Base-by-base conservation (phyloP, 1,140 invertebrate genomes). In the Pentalonia nigronervosa region DNA sequence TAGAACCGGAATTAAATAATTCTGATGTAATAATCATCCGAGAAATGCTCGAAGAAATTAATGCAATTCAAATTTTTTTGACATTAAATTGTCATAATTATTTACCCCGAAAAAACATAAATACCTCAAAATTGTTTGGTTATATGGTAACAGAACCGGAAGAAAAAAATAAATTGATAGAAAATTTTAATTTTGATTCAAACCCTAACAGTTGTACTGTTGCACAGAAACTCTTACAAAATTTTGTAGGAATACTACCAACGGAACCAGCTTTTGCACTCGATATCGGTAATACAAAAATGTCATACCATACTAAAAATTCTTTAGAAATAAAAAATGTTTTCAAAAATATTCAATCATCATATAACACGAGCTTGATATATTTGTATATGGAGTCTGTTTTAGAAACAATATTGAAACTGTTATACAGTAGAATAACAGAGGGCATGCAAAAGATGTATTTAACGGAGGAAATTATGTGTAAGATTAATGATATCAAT, bases 91-190 rank as follows among this genome's bases (percentile, higher is more conserved):
- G 60, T 25, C 30, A 67, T 67, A 67, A 67, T 30, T 4, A 9
- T 23, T 25, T 0, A 8, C 1, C 21, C 2, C 1, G 25, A 30
- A 11, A 3, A 3, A 8, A 30, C 4, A n/a, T 4, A n/a, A 14
- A n/a, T 4, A 14, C 60, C 2, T 67, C 25, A 30, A 2, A n/a
- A 67, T 11, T 30, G 9, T 67, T 14, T 67, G 60, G 60, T 11
- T 67, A 30, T 3, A 14, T 11, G 30, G 2, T n/a, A 67, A n/a
- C 6, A 67, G 1, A 67, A 30, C 21, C 60, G 14, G 11, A 9
- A 14, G n/a, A n/a, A 48, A 0, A 48, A 48, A 11, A 1, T 14
- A 11, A 11, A 1, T 48, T 48, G 1, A 14, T 48, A 48, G 14
- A 9, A 11, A 14, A 48, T 11, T 48, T 14, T 14, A 1, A 14